Base-by-base conservation (phyloP, 2,888 invertebrate genomes). In the Coleophora deauratella region DNA sequence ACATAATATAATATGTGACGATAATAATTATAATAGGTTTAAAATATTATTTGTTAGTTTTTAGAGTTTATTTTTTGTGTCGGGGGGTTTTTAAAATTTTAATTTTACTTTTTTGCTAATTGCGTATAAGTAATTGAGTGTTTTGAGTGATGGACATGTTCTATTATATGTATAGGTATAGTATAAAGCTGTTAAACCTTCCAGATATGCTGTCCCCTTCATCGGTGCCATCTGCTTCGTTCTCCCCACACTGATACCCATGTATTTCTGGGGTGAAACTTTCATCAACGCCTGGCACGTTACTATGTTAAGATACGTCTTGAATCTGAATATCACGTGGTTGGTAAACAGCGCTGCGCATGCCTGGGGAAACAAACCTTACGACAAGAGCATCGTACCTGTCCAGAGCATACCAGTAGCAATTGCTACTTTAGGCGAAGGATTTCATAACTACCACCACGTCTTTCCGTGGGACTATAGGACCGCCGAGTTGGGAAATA, bases 301-400 rank as follows among this genome's bases (percentile, higher is more conserved):
- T 0, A 54, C 60, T 3, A 68, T 85, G 33, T 54, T 89, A 12
- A 79, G 90, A 9, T 90, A 89, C 66, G 70, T 78, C 9, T 58
- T 80, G 43, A 81, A 80, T 10, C 75, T 91, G n/a, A 87, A 91
- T 65, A 38, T 44, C 9, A 35, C 45, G 0, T 91, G 89, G 88
- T 67, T 88, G 12, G 89, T 91, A n/a, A 91, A 91, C 72, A 89
- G 89, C 52, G 87, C 86, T 9, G 91, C 91, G 7, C 91, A 91
- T 59, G 54, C 74, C 14, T 78, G 72, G 63, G 85, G 85, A 0
- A 66, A 64, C 42, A 76, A 69, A 35, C 81, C 85, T 4, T 85
- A 85, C 45, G 80, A 90, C 39, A 66, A 59, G 46, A 49, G 42
- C 28, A 65, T 72, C 1, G 35, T 47, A 10, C 56, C 74, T 0